A percentile compares a stretch with the other conserved stretches of the same genome.
These are phyloP conservation scores for Amblyraja radiata DNA, from an alignment of 2,797 vertebrate species.

Conservation along the genomic window DNA sequence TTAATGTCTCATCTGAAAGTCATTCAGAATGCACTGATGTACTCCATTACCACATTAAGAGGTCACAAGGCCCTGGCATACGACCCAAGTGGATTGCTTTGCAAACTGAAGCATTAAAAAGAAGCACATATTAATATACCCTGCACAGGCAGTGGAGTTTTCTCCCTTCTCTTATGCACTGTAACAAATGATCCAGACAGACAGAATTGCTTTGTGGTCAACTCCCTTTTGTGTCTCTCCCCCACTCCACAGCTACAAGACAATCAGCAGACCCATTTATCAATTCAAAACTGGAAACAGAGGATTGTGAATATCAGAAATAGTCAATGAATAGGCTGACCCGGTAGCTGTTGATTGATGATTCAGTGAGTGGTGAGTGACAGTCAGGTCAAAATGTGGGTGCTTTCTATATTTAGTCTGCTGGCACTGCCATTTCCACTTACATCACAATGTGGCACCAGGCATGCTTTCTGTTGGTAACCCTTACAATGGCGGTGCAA, in stretches of 20 bases:
- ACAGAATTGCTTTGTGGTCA: not conserved
- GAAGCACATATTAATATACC: not conserved
- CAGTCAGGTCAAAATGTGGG: not conserved
- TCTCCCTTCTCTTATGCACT: not conserved
- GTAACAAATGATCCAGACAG: conserved; percentile 21
- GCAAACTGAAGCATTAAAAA: not conserved
- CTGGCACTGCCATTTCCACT: not conserved
- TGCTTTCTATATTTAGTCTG: not conserved
- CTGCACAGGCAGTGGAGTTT: not conserved
- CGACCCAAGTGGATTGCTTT: not conserved
- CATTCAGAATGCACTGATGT: not conserved
- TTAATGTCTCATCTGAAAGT: not conserved
- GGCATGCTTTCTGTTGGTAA: not conserved
- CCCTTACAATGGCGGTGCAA: not conserved
- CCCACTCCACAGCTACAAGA: not conserved
- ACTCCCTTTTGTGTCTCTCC: not conserved
- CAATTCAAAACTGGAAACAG: conserved; percentile 8
- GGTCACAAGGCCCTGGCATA: not conserved
- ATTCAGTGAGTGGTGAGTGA: not conserved
- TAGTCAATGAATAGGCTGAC: conserved; percentile 17
- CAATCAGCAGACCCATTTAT: conserved; percentile 24
- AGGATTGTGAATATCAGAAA: conserved; percentile 12
- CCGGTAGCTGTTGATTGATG: conserved; percentile 15
- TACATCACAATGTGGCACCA: not conserved
- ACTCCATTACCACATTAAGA: not conserved